Percentiles rank a stretch among this genome's conserved stretches.
Conservation (phyloP, 1,140 invertebrate species). For the Panagrolaimus sp. region DNA sequence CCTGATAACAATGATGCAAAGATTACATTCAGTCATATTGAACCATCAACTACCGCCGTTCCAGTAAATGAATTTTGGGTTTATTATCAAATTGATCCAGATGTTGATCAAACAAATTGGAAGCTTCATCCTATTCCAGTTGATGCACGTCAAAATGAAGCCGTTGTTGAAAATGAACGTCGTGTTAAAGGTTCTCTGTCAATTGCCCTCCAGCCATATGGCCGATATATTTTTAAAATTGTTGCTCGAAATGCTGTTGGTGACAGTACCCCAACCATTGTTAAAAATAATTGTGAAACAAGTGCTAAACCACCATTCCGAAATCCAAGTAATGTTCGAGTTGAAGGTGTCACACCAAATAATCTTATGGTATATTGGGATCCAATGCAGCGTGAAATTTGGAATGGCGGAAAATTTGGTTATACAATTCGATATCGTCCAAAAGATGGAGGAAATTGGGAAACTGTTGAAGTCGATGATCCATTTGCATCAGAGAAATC, state of each 20-base stretch:
- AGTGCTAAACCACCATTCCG: slow-evolving; percentile 77
- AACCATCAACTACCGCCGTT: slow-evolving; percentile 68
- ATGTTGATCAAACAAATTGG: slow-evolving; percentile 47
- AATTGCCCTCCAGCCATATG: slow-evolving; percentile 51
- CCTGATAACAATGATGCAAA: slow-evolving; percentile 70
- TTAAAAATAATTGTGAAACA: slow-evolving; percentile 71
- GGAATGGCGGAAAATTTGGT: slow-evolving; percentile 55
- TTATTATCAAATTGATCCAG: slow-evolving; percentile 51
- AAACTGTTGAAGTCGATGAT: slow-evolving; percentile 40
- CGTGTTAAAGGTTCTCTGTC: slow-evolving; percentile 34
- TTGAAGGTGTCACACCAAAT: slow-evolving; percentile 75
- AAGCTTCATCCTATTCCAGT: slow-evolving; percentile 51
- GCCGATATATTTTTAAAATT: slow-evolving; percentile 81
- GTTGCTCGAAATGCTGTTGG: slow-evolving; percentile 89
- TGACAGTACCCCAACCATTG: slow-evolving; percentile 72
- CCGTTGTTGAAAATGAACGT: slow-evolving; percentile 36
- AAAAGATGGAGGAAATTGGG: slow-evolving; percentile 43
- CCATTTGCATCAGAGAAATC: slow-evolving; percentile 48
- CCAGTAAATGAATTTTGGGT: slow-evolving; percentile 58
- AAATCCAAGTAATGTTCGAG: slow-evolving; percentile 89
- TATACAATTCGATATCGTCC: slow-evolving; percentile 45
- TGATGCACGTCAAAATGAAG: slow-evolving; percentile 42
- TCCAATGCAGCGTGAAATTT: slow-evolving; percentile 53
- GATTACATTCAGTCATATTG: slow-evolving; percentile 77
- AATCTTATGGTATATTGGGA: slow-evolving; percentile 84